Evolutionary conservation across 2,888 invertebrate genomes (phyloP), one percentile per base, ranked within the genome.

Genomic region (Aspidapion aeneum): DNA sequence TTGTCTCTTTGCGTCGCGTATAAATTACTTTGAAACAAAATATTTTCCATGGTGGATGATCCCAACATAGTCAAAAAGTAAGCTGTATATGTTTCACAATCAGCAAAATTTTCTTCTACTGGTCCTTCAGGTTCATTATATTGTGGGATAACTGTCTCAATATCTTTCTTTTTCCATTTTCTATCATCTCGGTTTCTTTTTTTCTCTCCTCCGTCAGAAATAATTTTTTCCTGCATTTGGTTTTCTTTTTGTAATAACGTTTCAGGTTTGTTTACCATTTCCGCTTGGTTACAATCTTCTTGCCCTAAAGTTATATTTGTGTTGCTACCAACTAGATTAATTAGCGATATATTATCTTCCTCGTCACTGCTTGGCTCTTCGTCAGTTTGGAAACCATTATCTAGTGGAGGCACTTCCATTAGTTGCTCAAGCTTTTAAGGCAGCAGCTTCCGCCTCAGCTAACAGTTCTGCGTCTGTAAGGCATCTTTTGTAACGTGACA

Each of bases 1-100:
- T 62, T 62, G n/a, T 49, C 50, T 62, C 48, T 62, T 57, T 62
- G 61, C 12, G 62, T 62, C n/a, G 51, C 57, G 49, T 62, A 62
- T 7, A 35, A 12, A 12, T 35, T 61, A 21, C 51, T 57, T 51
- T 62, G 57, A 57, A 57, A 62, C 21, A 48, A n/a, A 18, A 48
- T 61, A 48, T 56, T 22, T 21, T 35, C 19, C 48, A 61, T 20
- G 1, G 20, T 16, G 19, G 58, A 58, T 49, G 58, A 49, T 18
- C 54, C 54, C n/a, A 54, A 17, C 21, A 52, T 22, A n/a, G 51
- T 52, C 17, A 60, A 19, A 60, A 60, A 60, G 21, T 52, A 54
- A 54, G 19, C 54, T 1, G 60, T 60, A 22, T n/a, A 21, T 54
- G 54, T 17, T 18, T 54, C 17, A 18, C 55, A 60, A 3, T 54